Evolutionary conservation across 2,888 invertebrate species (phyloP).

Genomic region (Rhimphoctona megacephalus): DNA sequence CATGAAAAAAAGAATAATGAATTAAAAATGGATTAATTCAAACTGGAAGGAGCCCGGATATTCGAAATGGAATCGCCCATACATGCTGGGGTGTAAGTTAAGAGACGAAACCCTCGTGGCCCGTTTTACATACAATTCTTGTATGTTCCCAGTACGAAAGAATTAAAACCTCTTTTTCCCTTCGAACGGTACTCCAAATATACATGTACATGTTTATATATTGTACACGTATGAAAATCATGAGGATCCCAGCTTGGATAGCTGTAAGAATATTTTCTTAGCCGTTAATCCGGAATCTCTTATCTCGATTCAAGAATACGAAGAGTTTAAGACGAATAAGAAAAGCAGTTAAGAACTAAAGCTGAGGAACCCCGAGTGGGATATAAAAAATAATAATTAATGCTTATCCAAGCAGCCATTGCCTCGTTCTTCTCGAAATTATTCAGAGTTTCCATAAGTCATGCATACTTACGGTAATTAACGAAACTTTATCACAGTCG

Average conservation of each 20-base stretch:
- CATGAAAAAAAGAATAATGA: background rate
- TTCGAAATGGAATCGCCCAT: conserved; percentile 15
- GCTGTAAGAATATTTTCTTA: conserved; percentile 49
- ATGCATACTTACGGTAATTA: conserved; percentile 17
- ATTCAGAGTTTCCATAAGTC: conserved; percentile 47
- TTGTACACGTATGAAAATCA: conserved; percentile 26
- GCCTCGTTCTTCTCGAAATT: conserved; percentile 45
- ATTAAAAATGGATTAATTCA: background rate
- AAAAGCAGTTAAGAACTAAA: conserved; percentile 21
- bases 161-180: conserved; percentile 52
- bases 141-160: conserved; percentile 46
- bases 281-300: conserved; percentile 54
- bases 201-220: background rate
- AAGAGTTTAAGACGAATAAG: conserved; percentile 31
- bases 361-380: conserved; percentile 1
- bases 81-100: background rate
- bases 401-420: conserved; percentile 57
- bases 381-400: conserved; percentile 47
- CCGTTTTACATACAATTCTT: conserved; percentile 61
- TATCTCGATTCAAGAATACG: conserved; percentile 14
- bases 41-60: background rate
- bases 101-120: conserved; percentile 42
- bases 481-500: background rate
- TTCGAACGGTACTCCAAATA: conserved; percentile 48
- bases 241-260: conserved; percentile 36